Percentiles rank a stretch among this genome's conserved stretches.
These are phyloP conservation scores for Pundamilia nyererei DNA, from an alignment of 2,113 vertebrate genomes.

Conservation along the genomic window DNA sequence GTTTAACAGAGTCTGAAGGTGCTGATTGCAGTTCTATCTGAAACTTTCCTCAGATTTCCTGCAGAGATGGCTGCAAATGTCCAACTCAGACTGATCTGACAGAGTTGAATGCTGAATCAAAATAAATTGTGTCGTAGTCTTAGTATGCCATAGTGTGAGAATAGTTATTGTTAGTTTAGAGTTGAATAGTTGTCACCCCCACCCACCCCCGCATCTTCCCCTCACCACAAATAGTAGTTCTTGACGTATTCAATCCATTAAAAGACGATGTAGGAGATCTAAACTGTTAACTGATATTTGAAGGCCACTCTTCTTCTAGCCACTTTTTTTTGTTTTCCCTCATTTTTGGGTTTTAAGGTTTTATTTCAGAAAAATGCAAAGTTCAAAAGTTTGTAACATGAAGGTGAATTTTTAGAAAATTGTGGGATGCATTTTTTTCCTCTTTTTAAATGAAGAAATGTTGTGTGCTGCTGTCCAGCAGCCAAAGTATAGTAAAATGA, in stretches of 20 bases:
- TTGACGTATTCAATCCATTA: background rate
- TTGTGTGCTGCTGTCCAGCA: background rate
- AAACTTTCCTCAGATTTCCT: background rate
- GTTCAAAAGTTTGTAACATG: background rate
- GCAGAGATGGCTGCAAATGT: background rate
- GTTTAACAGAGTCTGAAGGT: background rate
- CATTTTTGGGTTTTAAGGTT: background rate
- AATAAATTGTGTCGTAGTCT: fast-evolving
- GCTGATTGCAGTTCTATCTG: background rate
- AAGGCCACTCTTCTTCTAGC: background rate
- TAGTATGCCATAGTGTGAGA: background rate
- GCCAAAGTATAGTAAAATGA: background rate
- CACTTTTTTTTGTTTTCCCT: background rate
- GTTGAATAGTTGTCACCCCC: background rate
- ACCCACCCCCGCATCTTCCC: background rate
- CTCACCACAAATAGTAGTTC: background rate
- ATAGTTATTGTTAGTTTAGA: background rate
- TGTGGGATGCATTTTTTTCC: background rate
- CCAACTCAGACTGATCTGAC: fast-evolving
- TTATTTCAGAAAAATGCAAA: background rate
- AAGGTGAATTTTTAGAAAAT: background rate
- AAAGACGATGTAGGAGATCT: background rate
- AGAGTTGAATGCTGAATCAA: background rate
- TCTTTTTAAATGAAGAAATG: background rate
- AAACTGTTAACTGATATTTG: background rate